Conservation (phyloP, 2,888 invertebrate genomes). For the Rhamphomyia laevipes region DNA sequence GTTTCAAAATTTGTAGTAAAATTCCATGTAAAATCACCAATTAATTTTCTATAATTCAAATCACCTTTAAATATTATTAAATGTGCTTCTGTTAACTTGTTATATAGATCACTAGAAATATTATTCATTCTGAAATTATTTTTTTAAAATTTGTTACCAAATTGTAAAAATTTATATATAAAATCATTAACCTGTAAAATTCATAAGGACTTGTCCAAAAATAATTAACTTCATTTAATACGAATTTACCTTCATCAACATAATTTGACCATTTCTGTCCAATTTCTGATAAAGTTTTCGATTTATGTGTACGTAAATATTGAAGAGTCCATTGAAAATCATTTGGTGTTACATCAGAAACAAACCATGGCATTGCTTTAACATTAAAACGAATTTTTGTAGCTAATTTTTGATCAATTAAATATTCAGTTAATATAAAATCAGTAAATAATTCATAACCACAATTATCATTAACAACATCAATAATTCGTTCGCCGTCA, state of each 20-base stretch:
- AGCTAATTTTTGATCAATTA: slow-evolving; percentile 51
- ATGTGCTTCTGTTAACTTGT: slow-evolving; percentile 52
- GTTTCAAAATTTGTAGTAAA: slow-evolving; percentile 50
- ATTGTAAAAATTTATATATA: neutral
- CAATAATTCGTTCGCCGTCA: slow-evolving; percentile 35
- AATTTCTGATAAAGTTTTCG: slow-evolving; percentile 30
- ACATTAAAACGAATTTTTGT: slow-evolving; percentile 67
- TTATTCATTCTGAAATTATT: slow-evolving; percentile 50
- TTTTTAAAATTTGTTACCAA: neutral
- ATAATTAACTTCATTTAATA: slow-evolving; percentile 43
- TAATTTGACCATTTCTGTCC: slow-evolving; percentile 49
- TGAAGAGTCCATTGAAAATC: slow-evolving; percentile 66
- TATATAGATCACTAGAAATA: slow-evolving; percentile 55
- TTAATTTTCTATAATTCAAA: slow-evolving; percentile 87
- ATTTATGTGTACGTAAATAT: slow-evolving; percentile 32
- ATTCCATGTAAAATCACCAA: slow-evolving; percentile 77
- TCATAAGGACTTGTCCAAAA: slow-evolving; percentile 85
- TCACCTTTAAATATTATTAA: slow-evolving; percentile 84
- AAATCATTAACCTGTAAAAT: slow-evolving; percentile 41
- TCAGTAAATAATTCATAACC: slow-evolving; percentile 91
- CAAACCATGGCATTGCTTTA: slow-evolving; percentile 89
- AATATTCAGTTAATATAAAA: slow-evolving; percentile 71
- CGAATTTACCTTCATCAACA: slow-evolving; percentile 39
- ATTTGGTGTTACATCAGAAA: slow-evolving; percentile 69
- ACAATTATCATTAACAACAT: slow-evolving; percentile 82